Percentiles rank a stretch among this genome's conserved stretches.
Evolutionary conservation across 2,888 invertebrate genomes (phyloP).

Genomic region (Conops quadrifasciatus): DNA sequence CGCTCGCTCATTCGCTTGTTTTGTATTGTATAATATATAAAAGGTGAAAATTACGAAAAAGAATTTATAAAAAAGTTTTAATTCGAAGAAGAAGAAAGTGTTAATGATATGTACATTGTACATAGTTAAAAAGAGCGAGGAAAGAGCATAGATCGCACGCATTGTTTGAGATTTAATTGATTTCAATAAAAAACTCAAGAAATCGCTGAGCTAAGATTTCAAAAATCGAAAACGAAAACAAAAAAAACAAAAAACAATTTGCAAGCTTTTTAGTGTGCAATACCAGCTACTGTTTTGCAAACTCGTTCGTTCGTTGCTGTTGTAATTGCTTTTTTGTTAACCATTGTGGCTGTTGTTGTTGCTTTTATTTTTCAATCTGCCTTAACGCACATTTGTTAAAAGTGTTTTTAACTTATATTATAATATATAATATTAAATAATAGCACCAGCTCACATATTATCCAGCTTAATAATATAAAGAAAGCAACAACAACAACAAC

Average conservation of each 20-base stretch:
- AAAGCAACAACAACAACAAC: constrained; percentile 7
- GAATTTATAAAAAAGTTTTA: not conserved
- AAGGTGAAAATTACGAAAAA: constrained; percentile 12
- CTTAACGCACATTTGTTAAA: constrained; percentile 24
- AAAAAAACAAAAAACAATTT: not conserved
- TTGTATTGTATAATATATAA: constrained; percentile 6
- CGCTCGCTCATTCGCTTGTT: too few species aligned
- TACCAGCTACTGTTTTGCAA: not conserved
- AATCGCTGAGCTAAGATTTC: not conserved
- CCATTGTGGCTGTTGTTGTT: constrained; percentile 7
- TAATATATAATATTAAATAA: not conserved
- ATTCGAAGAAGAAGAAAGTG: too few species aligned
- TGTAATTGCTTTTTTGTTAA: not conserved
- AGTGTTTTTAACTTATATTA: constrained; percentile 3
- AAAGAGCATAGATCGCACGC: not conserved
- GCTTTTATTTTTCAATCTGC: constrained; percentile 13
- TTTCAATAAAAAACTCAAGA: not conserved
- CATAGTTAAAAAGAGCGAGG: not conserved
- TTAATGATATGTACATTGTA: too few species aligned
- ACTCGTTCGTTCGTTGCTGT: not conserved
- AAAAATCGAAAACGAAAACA: not conserved
- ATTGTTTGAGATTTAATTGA: not conserved
- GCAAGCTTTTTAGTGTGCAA: not conserved
- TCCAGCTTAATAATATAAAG: not conserved
- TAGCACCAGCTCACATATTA: not conserved